Evolutionary conservation across 2,113 vertebrate genomes (phyloP), one percentile per base, ranked within the genome.

Genomic region (Oreochromis aureus): DNA sequence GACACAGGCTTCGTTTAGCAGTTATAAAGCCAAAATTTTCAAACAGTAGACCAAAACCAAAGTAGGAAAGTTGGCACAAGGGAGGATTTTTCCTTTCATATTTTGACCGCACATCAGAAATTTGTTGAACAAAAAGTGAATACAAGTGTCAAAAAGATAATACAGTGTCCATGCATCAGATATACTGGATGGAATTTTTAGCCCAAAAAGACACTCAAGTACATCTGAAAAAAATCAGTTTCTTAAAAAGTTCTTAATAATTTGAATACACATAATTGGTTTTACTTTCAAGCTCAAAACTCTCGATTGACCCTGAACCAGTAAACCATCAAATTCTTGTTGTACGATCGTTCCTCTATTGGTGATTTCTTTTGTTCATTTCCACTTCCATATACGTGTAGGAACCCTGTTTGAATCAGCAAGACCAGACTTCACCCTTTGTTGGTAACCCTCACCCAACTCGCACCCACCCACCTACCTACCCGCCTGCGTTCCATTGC

Each of bases 71-170:
- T 5, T 56, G 79, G 32, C 48, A 76, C 39, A 4, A 80, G 66
- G 85, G 90, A 83, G 86, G 73, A 86, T 69, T 85, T 85, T 86
- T 82, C 84, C 51, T 80, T 83, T 71, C 5, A 81, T 76, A 66
- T 54, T 81, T 55, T 51, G 12, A 79, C 7, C 16, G 6, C 19
- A 48, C 46, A 54, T 87, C 10, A 22, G 66, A 41, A 30, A 34
- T 53, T 53, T 53, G 73, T 53, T 32, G 24, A 76, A 51, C 24
- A 19, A 76, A 76, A 78, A 46, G 24, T 76, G 44, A 76, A 51
- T 30, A 76, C 15, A 30, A 51, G 44, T 51, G 44, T 53, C 73
- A 78, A 78, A 78, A 51, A 53, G 46, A 78, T n/a, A 11, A 19
- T 32, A 53, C 46, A n/a, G 27, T 53, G 18, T 51, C 46, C 27